Base-by-base conservation (phyloP, 2,888 invertebrate genomes). In the Chymomyza fuscimana region DNA sequence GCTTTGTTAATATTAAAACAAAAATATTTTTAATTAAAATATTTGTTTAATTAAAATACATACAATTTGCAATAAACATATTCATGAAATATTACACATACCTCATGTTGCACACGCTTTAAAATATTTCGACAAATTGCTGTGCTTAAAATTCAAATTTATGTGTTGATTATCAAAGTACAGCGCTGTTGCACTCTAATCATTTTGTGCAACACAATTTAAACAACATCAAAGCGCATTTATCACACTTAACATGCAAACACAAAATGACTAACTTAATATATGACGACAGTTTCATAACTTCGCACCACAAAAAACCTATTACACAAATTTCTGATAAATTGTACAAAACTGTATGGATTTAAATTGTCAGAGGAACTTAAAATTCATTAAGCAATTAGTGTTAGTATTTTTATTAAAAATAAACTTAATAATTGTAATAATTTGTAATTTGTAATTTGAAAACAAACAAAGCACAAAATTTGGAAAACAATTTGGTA, bases 171-270 rank as follows among this genome's bases (percentile, higher is more conserved):
- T 82, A 87, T 85, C 80, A 69, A 72, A 70, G 19, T 60, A 9
- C 68, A 58, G 73, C 72, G 12, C 52, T 15, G 3, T 40, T 54
- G 54, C 16, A 22, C 16, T 5, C 54, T n/a, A 54, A 15, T 4
- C 54, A 54, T 50, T 56, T 29, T 63, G 66, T 52, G 29, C 52
- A 54, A 71, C 62, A 71, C 36, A 36, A 36, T 36, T 36, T 7
- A 73, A 72, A 62, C 65, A 76, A 74, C 86, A 85, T 87, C 77
- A 82, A 87, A 87, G 79, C 74, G 76, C 79, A 82, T 87, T 84
- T 85, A 84, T 85, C 84, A 79, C 81, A 82, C 76, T 79, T 76
- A 77, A 75, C 87, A 84, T 83, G 85, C 87, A 82, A 79, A 65
- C 60, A 72, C 78, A 83, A 82, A 84, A 74, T 67, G 63, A 69